Percentiles rank a stretch among this genome's conserved stretches.
Conservation (phyloP, 2,113 vertebrate genomes). For the Melanerpes formicivorus region DNA sequence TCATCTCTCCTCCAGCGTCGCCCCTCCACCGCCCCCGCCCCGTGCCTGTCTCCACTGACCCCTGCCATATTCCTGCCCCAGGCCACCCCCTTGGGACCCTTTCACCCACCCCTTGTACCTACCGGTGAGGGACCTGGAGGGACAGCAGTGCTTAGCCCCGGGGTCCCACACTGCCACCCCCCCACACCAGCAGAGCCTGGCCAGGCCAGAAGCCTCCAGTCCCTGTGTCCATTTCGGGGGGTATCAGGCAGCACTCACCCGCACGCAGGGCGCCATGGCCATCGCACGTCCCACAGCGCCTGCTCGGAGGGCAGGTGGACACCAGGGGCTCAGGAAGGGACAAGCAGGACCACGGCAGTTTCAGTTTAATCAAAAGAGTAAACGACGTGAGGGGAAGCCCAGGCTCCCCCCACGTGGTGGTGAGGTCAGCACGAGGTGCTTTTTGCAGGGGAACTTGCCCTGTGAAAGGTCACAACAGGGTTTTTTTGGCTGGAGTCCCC, state of each 20-base stretch:
- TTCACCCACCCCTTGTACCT: too few relatives aligned
- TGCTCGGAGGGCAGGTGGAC: fast-evolving
- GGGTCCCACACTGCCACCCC: background rate
- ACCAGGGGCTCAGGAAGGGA: fast-evolving
- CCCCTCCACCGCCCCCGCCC: background rate
- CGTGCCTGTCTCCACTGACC: background rate
- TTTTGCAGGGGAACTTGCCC: background rate
- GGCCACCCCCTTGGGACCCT: too few relatives aligned
- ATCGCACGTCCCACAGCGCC: fast-evolving
- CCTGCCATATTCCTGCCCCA: background rate
- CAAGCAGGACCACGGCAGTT: fast-evolving
- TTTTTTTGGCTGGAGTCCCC: background rate
- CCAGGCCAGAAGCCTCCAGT: background rate
- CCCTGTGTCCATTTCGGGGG: background rate
- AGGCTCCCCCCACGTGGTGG: fast-evolving
- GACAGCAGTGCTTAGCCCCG: fast-evolving
- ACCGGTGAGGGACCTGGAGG: too few relatives aligned
- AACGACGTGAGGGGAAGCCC: background rate
- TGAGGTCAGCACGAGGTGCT: background rate
- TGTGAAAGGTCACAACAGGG: background rate
- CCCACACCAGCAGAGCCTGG: too few relatives aligned
- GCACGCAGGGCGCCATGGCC: background rate
- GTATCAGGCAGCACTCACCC: background rate
- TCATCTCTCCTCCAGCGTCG: background rate
- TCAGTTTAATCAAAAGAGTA: background rate